Base-by-base conservation (phyloP, 35 echinoderm and acorn worm genomes). In the Stichopus chloronotus region DNA sequence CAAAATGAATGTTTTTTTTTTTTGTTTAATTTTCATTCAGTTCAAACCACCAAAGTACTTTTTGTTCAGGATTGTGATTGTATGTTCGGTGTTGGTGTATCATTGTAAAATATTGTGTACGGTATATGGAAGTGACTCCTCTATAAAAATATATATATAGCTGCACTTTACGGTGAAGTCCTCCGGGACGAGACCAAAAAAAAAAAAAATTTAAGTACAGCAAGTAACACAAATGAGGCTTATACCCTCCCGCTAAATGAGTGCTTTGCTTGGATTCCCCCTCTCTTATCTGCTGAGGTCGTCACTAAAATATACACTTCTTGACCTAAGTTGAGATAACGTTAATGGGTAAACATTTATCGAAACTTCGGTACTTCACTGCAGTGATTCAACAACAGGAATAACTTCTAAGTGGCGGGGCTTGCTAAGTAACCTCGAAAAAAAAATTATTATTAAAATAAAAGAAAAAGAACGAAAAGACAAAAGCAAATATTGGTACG, bases 271-370 rank as follows among this genome's bases (percentile, higher is more conserved):
- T 72, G 13, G 69, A 16, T 72, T 16, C 61, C 19, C 61, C 61
- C 22, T n/a, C 13, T 19, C 14, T n/a, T 74, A 74, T 74, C 69
- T 74, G 69, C 0, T 7, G 12, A 65, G 22, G 69, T 14, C 22
- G 22, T 20, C 17, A 74, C 22, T 74, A 74, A 74, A 74, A n/a
- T n/a, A 74, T 74, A 74, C 69, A 74, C 69, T 24, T 43, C 24
- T 25, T 78, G 10, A 8, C 16, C 82, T 59, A 56, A 85, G 54
- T 56, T 58, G 10, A 58, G 82, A 85, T 85, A 85, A 58, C 82
- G 82, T 85, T 85, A 85, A 53, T 58, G 55, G 25, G 82, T 57
- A 58, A 19, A 58, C 4, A 9, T 21, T 21, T 6, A 85, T 21
- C 76, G 11, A 20, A 21, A 43, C 9, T 78, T 78, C 30, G 76